Base-by-base conservation (phyloP, 2,888 invertebrate species). In the Eupeodes latifasciatus region DNA sequence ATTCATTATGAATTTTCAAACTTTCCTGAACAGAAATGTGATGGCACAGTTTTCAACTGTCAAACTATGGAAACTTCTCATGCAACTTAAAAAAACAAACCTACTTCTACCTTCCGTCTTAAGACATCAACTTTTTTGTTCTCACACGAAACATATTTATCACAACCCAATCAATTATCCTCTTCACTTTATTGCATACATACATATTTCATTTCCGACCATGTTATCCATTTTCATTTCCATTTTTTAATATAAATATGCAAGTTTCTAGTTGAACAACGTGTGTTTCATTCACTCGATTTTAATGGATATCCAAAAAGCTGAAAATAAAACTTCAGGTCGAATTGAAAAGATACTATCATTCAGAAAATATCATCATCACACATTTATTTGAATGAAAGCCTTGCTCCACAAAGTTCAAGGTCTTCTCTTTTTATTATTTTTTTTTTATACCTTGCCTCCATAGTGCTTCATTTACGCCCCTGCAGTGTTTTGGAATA, bases 371-470 rank as follows among this genome's bases (percentile, higher is more conserved):
- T 16, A 51, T 36, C 47, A 55, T 27, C 27, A 27, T 27, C 64
- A 51, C n/a, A 64, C 27, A 27, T 27, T 27, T 27, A 27, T 55
- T 67, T 67, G 44, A 12, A 75, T 62, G 49, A 19, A 81, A 62
- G 19, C 64, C 75, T 81, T 69, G 62, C 55, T 67, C 19, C n/a
- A 27, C 27, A 57, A 47, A 64, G 27, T 64, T 69, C 80, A 85
- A 80, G 80, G 75, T 11, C 40, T 36, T 11, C 40, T 19, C 2
- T 40, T 49, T 36, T 40, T 0, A 6, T 6, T 66, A 14, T 16
- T 40, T 40, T 5, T 40, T 7, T 40, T 40, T 40, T 40, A 40
- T 40, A 27, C 2, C 27, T 27, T 27, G 27, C 27, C 27, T 16
- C 40, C 27, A 44, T n/a, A 55, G 36, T 14, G 57, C 55, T 51